Conservation (phyloP, 2,113 vertebrate species). For the Pagrus major region DNA sequence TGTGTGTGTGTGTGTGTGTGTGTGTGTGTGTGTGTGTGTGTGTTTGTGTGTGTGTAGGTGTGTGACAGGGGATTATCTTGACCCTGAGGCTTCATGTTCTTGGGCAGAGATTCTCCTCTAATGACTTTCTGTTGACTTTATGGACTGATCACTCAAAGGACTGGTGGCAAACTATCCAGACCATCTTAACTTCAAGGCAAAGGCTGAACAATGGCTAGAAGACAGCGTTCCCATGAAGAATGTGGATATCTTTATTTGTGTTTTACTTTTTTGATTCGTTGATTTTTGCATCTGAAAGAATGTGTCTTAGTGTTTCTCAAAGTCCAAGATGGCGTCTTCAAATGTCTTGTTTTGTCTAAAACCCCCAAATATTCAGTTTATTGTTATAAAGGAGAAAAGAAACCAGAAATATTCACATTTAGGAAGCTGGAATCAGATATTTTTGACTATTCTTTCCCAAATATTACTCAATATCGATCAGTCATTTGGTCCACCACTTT, state of each 20-base stretch:
- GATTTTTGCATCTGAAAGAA: neutral
- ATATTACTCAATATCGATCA: no score
- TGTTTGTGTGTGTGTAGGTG: no score
- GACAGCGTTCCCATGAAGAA: neutral
- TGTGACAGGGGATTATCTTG: slow-evolving; percentile 20
- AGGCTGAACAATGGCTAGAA: neutral
- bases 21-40: slow-evolving; percentile 41
- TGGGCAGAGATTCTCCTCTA: neutral
- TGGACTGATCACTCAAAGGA: neutral
- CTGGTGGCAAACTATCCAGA: neutral
- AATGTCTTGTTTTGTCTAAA: no score
- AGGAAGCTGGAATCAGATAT: no score
- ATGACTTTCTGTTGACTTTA: slow-evolving; percentile 7
- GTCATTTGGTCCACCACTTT: no score
- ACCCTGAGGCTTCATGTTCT: neutral
- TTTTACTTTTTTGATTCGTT: neutral
- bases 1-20: slow-evolving; percentile 21
- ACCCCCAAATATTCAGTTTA: no score
- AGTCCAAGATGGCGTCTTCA: no score
- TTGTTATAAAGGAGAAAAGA: no score
- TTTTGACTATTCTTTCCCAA: no score
- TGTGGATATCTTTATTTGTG: neutral
- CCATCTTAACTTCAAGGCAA: neutral
- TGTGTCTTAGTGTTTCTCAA: no score
- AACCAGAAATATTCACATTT: no score